phyloP scores from a whole-genome alignment of 1,140 invertebrate genomes.

The Neodiprion fabricii region DNA sequence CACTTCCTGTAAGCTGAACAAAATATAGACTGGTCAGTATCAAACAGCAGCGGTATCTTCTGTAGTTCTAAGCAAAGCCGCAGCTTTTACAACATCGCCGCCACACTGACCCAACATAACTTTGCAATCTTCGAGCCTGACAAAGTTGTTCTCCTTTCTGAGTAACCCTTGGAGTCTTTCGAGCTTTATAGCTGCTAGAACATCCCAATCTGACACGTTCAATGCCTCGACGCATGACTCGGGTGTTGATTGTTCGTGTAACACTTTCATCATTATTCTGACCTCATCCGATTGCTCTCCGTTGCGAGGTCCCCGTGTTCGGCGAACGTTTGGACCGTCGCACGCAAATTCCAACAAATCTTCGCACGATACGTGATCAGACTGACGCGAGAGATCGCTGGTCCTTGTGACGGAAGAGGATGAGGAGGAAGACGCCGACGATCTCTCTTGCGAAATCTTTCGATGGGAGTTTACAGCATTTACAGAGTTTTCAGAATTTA shows the following conservation, averaged over 20 bases:
- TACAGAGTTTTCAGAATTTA: neutral
- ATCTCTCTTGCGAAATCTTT: slow-evolving; percentile 19
- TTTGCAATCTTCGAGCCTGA: slow-evolving; percentile 54
- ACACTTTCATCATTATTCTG: slow-evolving; percentile 88
- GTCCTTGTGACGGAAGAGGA: slow-evolving; percentile 12
- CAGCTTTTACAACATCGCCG: slow-evolving; percentile 56
- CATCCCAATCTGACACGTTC: slow-evolving; percentile 86
- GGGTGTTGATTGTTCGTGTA: slow-evolving; percentile 80
- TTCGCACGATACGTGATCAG: slow-evolving; percentile 89
- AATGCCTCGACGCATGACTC: slow-evolving; percentile 82
- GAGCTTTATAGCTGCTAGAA: slow-evolving; percentile 88
- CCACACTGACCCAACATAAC: slow-evolving; percentile 53
- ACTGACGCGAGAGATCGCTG: slow-evolving; percentile 51
- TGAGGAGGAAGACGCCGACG: slow-evolving; percentile 10
- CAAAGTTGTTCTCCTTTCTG: slow-evolving; percentile 56
- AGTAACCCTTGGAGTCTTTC: slow-evolving; percentile 75
- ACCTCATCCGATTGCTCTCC: slow-evolving; percentile 90
- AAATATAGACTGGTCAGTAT: slow-evolving; percentile 18
- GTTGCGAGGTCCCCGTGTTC: slow-evolving; percentile 74
- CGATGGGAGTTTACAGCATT: neutral
- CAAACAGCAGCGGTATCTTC: slow-evolving; percentile 57
- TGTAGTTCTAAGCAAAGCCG: slow-evolving; percentile 48
- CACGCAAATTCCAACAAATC: slow-evolving; percentile 91
- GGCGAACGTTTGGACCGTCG: slow-evolving; percentile 73
- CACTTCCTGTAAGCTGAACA: slow-evolving; percentile 6